Evolutionary conservation across 2,797 vertebrate genomes (phyloP), one percentile per base, ranked within the genome.

Genomic region (Cirrhinus molitorella): DNA sequence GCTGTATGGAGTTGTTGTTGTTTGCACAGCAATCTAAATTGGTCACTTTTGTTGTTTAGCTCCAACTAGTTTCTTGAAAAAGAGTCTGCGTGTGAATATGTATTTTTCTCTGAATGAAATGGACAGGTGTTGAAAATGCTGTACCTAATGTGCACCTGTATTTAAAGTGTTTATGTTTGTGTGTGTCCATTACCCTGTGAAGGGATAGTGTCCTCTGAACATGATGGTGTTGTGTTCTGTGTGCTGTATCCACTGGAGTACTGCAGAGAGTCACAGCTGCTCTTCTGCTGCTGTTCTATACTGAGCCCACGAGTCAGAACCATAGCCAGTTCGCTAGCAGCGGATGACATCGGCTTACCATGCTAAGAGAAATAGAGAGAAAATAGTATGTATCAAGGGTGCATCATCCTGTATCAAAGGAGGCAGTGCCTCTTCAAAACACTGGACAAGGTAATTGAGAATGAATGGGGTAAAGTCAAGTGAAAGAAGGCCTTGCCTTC

Each of bases 171-270:
- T 57, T n/a, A 23, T 67, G 53, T 63, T 11, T 43, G 28, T 31
- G 40, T 77, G 63, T 74, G 59, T 47, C 14, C 53, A 31, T 85
- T 94, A 99, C 98, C 98, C 95, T 99, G 98, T 37, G 97, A 99
- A 31, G 98, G 98, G 83, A 99, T 99, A 90, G 98, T 98, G 93
- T 99, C 98, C 93, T 99, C 98, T 0, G 98, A 99, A 93, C 98
- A 99, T 23, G 97, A 99, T 0, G 98, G 98, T 0, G 98, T 99
- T 88, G 98, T 99, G 87, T 96, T 99, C 93, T 99, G 97, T 0
- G 97, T 98, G 95, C 97, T 99, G 93, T 99, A 99, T 88, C 98
- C 98, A 0, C 98, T 99, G 19, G 98, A 99, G 88, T 97, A 99
- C 91, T 99, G 98, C 91, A 99, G 94, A 0, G 98, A 99, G 91